A percentile compares a stretch with the other conserved stretches of the same genome.
Conservation (phyloP, 2,888 invertebrate genomes). For the Mesorhabditis belari region DNA sequence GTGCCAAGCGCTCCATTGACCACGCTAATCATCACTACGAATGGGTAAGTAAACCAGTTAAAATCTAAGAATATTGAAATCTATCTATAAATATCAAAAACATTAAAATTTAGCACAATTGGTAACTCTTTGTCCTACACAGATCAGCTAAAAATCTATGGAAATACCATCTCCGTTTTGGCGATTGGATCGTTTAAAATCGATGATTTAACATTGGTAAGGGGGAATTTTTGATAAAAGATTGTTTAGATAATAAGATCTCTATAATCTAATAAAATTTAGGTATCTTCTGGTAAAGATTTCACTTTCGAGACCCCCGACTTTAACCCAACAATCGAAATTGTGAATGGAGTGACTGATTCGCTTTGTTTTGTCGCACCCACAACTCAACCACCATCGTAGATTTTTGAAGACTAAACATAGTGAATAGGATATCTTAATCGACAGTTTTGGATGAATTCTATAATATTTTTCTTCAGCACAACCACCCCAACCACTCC, state of each 20-base stretch:
- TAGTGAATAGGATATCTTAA: too few species aligned
- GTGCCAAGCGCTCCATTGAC: not conserved
- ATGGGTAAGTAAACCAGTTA: too few species aligned
- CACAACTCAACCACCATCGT: not conserved
- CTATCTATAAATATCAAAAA: too few species aligned
- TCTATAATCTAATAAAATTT: not conserved
- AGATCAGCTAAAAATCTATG: not conserved
- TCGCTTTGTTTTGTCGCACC: not conserved
- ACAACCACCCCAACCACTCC: not conserved
- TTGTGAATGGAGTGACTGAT: too few species aligned
- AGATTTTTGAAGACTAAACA: not conserved
- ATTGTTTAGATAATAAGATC: not conserved
- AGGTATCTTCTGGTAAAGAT: not conserved
- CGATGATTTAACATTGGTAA: not conserved
- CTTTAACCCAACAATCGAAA: too few species aligned
- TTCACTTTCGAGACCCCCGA: not conserved
- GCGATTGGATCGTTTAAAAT: not conserved
- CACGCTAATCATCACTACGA: not conserved
- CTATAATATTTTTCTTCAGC: too few species aligned
- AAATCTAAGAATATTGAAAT: too few species aligned
- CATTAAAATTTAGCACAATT: too few species aligned
- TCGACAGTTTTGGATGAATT: too few species aligned
- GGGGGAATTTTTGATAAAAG: not conserved
- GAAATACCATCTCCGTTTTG: not conserved
- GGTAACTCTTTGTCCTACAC: not conserved